phyloP scores from a whole-genome alignment of 2,888 invertebrate species.

The Erynnis tages region DNA sequence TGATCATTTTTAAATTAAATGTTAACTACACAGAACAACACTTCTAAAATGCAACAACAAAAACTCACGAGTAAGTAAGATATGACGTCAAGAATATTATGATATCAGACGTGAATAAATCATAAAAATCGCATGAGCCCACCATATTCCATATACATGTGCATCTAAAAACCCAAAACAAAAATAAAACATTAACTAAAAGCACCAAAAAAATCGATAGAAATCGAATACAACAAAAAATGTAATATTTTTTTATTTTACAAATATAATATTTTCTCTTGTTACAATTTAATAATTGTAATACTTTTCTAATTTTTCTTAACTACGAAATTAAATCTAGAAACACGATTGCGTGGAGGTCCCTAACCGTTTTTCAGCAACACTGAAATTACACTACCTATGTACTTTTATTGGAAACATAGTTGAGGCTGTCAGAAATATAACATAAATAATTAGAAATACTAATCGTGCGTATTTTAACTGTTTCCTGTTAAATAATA shows the following conservation, averaged over 20 bases:
- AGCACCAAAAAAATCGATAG: conserved; percentile 16
- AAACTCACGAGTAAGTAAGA: too few relatives aligned
- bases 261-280: conserved; percentile 1
- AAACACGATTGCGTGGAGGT: not conserved
- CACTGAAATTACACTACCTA: too few relatives aligned
- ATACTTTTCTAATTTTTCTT: conserved; percentile 13
- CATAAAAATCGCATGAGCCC: conserved; percentile 3
- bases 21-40: too few relatives aligned
- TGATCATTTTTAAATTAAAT: too few relatives aligned
- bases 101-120: not conserved
- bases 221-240: conserved; percentile 13
- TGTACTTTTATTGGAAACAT: too few relatives aligned
- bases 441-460: too few relatives aligned
- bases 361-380: too few relatives aligned
- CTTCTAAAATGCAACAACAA: too few relatives aligned
- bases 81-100: too few relatives aligned
- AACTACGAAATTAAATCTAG: not conserved
- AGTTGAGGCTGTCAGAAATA: too few relatives aligned
- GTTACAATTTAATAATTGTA: conserved; percentile 10
- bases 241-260: conserved; percentile 8
- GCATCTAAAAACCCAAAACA: not conserved
- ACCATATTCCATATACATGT: not conserved
- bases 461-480: too few relatives aligned
- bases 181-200: conserved; percentile 13
- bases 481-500: too few relatives aligned